Evolutionary conservation across 2,113 vertebrate species (phyloP), one percentile per base, ranked within the genome.

Genomic region (Prochilodus magdalenae): DNA sequence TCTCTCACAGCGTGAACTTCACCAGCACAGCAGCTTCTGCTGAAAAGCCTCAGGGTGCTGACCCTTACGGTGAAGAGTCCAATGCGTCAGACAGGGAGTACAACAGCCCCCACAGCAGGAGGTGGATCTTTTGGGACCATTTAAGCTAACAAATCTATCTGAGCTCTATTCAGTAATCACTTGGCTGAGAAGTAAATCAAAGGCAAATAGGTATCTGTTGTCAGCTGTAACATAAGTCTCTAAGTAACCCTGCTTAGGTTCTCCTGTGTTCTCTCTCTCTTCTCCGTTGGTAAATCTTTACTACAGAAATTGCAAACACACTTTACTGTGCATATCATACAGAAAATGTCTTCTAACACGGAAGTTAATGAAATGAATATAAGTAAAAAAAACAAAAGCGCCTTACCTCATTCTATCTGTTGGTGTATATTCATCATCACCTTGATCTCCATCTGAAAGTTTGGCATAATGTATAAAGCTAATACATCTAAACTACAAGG

Each of bases 321-420:
- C 14, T 1, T 3, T 51, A 16, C 15, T 18, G 1, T 16, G 49
- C 49, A 16, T 15, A 51, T 16, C 1, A 51, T 51, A 18, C 15
- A 16, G 15, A 51, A 51, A 49, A 49, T 1, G 12, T 1, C 12
- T 36, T 36, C 36, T 72, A 15, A 20, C 26, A 44, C 12, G 15
- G 49, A 73, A 30, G 24, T 30, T 60, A 1, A 62, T 72, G 67
- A 72, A 63, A 40, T 20, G 60, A 73, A 72, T 30, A 3, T 29
- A 66, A 29, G 40, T 20, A 16, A 49, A 40, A 60, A 44, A 44
- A 44, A 44, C 40, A 44, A 44, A 44, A 7, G 70, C 29, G 53
- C 80, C 86, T 81, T 88, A 89, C 88, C 88, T 86, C 73, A 67
- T 66, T 79, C 69, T 65, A 74, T 51, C 24, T 66, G 78, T 65